Percentiles rank a stretch among this genome's conserved stretches.
These are phyloP conservation scores for Noctua janthe DNA, from an alignment of 2,888 invertebrate species.

Conservation along the genomic window DNA sequence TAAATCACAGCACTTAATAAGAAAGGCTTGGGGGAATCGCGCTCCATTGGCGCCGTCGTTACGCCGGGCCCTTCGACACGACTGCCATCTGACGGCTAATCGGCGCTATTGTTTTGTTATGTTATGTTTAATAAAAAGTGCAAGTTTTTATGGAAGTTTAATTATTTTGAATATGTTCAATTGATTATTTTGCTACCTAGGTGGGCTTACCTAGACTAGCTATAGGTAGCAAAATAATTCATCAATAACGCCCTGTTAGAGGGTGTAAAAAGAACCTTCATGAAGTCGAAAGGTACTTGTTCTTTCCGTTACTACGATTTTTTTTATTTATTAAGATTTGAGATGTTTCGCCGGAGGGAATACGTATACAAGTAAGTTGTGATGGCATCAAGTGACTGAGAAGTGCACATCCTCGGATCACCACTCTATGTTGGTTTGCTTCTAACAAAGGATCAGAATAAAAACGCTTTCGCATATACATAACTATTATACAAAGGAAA, in stretches of 20 bases:
- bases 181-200: too few species aligned
- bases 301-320: background rate
- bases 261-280: background rate
- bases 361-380: background rate
- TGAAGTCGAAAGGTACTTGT: background rate
- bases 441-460: conserved; percentile 11
- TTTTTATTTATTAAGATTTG: background rate
- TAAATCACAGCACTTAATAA: conserved; percentile 87
- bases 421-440: background rate
- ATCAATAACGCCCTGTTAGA: background rate
- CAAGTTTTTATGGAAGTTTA: background rate
- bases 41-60: conserved; percentile 88
- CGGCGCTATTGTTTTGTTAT: conserved; percentile 25
- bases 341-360: background rate
- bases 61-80: conserved; percentile 76
- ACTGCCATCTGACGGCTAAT: conserved; percentile 76
- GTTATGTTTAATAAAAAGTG: conserved; percentile 20
- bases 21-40: conserved; percentile 87
- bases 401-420: background rate
- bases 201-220: too few species aligned
- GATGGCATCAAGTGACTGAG: background rate
- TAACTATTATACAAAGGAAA: background rate
- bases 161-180: background rate
- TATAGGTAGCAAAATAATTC: too few species aligned
- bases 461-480: background rate